Base-by-base conservation (phyloP, 2,113 vertebrate species). In the Mormoops blainvillei region DNA sequence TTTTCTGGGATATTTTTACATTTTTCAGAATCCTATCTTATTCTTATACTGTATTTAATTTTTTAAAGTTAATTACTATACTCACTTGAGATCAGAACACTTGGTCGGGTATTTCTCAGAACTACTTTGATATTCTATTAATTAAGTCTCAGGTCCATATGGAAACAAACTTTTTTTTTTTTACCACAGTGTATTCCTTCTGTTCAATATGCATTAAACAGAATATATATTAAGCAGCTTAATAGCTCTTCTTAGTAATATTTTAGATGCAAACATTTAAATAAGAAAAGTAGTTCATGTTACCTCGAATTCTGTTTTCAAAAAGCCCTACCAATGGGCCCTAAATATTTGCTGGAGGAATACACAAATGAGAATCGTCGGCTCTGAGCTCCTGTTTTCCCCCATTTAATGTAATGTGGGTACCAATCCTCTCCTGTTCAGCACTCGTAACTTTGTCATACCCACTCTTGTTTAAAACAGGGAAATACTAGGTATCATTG, bases 31-130 rank as follows among this genome's bases (percentile, higher is more conserved):
- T 71, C 36, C 38, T 91, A 87, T 87, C 93, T 88, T 82, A 10
- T 82, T 94, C 89, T 93, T 50, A 81, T 56, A 15, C 38, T 67
- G 41, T 0, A 0, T n/a, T 94, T 89, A 83, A 52, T 91, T 89
- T 97, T 70, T 97, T 90, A 36, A 93, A 68, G 95, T 94, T 91
- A 97, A 94, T 95, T 93, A 91, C 65, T 91, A 96, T 45, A 63
- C 81, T 7, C 58, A 97, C 43, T 93, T 81, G 43, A 93, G 73
- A 81, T 91, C 74, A 41, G 61, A 95, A 14, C n/a, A 97, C 28
- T 70, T 97, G 85, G 54, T 63, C 92, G 50, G 89, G 31, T 76
- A 78, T 95, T 98, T 97, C 71, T 94, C 1, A 28, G 19, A 89
- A 52, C 71, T 94, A 93, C 84, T 95, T 95, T 73, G 38, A 82